Evolutionary conservation across 2,888 invertebrate genomes (phyloP).

Genomic region (Scrobipalpa costella): DNA sequence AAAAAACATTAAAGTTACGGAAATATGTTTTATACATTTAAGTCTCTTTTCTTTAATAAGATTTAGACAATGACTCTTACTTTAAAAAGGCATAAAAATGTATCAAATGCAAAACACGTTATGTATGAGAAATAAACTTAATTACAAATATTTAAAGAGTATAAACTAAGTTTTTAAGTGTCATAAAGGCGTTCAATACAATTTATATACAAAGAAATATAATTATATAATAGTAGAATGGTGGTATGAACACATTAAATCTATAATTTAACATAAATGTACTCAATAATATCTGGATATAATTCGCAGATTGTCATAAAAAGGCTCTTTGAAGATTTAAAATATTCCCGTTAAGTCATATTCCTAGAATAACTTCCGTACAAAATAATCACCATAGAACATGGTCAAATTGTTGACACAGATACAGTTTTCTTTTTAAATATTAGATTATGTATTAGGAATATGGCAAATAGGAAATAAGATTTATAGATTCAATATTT

Average conservation of each 20-base stretch:
- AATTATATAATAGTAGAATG: slow-evolving; percentile 44
- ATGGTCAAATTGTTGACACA: too few species aligned
- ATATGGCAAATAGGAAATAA: too few species aligned
- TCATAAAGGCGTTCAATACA: slow-evolving; percentile 36
- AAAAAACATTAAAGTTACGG: slow-evolving; percentile 23
- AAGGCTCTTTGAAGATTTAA: not conserved
- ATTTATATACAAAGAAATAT: slow-evolving; percentile 42
- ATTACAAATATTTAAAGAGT: slow-evolving; percentile 52
- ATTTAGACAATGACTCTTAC: slow-evolving; percentile 5
- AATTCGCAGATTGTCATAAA: not conserved
- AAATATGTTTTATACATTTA: slow-evolving; percentile 14
- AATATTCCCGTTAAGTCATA: not conserved
- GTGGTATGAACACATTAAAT: slow-evolving; percentile 60
- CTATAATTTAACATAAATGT: slow-evolving; percentile 38
- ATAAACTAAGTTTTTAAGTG: slow-evolving; percentile 30
- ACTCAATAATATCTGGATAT: slow-evolving; percentile 31
- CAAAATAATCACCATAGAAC: too few species aligned
- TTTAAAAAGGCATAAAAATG: not conserved
- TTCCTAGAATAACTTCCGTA: not conserved
- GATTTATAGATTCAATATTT: too few species aligned
- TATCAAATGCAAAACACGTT: not conserved
- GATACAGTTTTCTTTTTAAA: too few species aligned
- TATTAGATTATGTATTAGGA: too few species aligned
- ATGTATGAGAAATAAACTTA: slow-evolving; percentile 33
- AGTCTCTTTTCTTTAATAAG: slow-evolving; percentile 4